Percentiles rank a stretch among this genome's conserved stretches.
Evolutionary conservation across 2,113 vertebrate genomes (phyloP).

Genomic region (Mionectes macconnelli): DNA sequence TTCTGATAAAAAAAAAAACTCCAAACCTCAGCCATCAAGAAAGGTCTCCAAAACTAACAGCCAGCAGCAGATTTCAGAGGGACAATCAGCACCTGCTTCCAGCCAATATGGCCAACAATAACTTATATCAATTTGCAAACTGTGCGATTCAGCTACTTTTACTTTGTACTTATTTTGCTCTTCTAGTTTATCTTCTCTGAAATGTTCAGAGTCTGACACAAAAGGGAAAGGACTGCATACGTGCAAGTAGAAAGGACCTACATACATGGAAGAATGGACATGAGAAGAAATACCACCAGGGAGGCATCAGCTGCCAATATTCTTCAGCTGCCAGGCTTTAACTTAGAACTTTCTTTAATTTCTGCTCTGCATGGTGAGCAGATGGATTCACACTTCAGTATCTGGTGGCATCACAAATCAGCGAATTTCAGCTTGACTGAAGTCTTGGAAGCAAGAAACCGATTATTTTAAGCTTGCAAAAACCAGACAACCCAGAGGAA

Average conservation of each 20-base stretch:
- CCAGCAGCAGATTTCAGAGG: not conserved
- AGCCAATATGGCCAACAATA: not conserved
- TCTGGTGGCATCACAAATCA: slow-evolving; percentile 16
- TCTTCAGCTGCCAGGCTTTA: slow-evolving; percentile 31
- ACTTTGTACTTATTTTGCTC: not conserved
- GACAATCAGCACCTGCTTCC: slow-evolving; percentile 3
- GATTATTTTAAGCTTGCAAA: slow-evolving; percentile 46
- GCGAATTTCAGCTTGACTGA: slow-evolving; percentile 26
- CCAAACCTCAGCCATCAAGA: not conserved
- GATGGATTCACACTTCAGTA: slow-evolving; percentile 38
- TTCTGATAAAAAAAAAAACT: not conserved
- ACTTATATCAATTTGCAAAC: not conserved
- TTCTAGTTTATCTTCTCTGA: not conserved
- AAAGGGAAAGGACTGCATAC: not conserved
- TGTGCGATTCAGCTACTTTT: not conserved
- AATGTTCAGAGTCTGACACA: not conserved
- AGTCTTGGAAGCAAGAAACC: slow-evolving; percentile 29
- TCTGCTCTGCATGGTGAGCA: not conserved
- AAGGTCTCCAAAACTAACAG: not conserved
- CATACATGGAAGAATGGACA: not conserved
- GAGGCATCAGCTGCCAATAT: not conserved
- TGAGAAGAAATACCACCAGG: not conserved
- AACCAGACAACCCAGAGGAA: slow-evolving; percentile 5
- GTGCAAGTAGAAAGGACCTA: not conserved
- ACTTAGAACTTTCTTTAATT: not conserved